Evolutionary conservation across 2,113 vertebrate species (phyloP).

Genomic region (Engraulis encrasicolus): DNA sequence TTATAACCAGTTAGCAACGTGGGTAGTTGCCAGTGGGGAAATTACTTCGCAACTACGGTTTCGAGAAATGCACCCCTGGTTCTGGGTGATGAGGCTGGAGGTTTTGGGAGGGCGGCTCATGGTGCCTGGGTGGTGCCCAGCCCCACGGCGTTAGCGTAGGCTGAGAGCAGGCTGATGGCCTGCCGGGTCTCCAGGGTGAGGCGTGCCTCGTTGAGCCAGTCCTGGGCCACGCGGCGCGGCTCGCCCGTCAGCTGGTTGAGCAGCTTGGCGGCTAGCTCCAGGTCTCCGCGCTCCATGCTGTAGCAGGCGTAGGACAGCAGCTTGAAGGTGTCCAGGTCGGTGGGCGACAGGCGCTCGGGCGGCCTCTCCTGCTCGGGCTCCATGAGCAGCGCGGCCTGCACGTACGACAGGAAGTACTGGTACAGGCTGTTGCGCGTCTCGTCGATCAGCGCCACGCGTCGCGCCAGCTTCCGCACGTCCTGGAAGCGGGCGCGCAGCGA

Average conservation of each 20-base stretch:
- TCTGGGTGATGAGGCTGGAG: no score
- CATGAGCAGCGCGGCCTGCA: constrained; percentile 89
- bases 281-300: constrained; percentile 90
- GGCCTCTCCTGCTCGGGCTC: constrained; percentile 83
- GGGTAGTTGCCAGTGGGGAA: no score
- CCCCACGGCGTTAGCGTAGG: constrained; percentile 91
- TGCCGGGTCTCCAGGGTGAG: constrained; percentile 93
- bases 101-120: no score
- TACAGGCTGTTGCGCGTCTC: constrained; percentile 93
- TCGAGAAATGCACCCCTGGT: no score
- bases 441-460: constrained; percentile 90
- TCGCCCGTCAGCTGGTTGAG: constrained; percentile 93
- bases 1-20: no score
- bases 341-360: constrained; percentile 76
- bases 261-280: constrained; percentile 94
- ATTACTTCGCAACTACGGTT: no score
- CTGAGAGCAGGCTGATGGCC: constrained; percentile 86
- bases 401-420: constrained; percentile 94
- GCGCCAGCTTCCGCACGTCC: constrained; percentile 81
- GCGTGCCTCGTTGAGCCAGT: constrained; percentile 91
- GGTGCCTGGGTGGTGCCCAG: constrained; percentile 86
- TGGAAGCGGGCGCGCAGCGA: constrained; percentile 87
- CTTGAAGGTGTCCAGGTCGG: constrained; percentile 89
- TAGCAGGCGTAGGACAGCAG: constrained; percentile 91
- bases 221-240: constrained; percentile 87